Evolutionary conservation across 2,888 invertebrate genomes (phyloP), one percentile per base, ranked within the genome.

Genomic region (Amblyjoppa fuscipennis): DNA sequence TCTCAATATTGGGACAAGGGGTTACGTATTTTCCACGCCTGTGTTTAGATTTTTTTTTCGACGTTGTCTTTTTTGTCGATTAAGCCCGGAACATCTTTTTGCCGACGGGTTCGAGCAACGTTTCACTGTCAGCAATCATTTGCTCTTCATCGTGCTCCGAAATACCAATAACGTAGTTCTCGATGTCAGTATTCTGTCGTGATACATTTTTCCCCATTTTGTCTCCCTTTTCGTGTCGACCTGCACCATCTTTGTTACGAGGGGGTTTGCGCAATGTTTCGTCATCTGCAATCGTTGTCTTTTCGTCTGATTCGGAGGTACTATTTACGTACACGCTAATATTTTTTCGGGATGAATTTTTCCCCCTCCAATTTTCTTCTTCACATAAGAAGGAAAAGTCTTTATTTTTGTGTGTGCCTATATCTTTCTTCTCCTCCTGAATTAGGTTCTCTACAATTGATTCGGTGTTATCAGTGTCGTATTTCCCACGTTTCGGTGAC

Each of bases 11-110:
- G 3, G 74, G 73, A 51, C 74, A 84, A 38, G 69, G 49, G 41
- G 38, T 69, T 25, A 80, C 13, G 74, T 75, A 80, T 66, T 61
- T 83, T 1, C 83, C 83, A 51, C 61, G 59, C 51, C 79, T 83
- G 20, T 13, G 28, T 56, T 38, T 68, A 53, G 56, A 7, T 0
- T 68, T 59, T 20, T 31, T 31, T 49, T 25, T 9, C 41, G 41
- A 34, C 34, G 34, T 34, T 34, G 34, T 34, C 49, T 69, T 45
- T 20, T 34, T 74, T 73, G 38, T 53, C n/a, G 16, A 16, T 16
- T 16, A 16, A 20, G n/a, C 11, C 53, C 53, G 53, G n/a, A 53
- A 53, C 53, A 16, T 53, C 1, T 45, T 20, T 34, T 74, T 73
- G 38, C 7, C 25, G 20, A 25, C 16, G n/a, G 53, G 53, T 53